phyloP scores from a whole-genome alignment of 2,113 vertebrate species.

The Chrysochloris asiatica region DNA sequence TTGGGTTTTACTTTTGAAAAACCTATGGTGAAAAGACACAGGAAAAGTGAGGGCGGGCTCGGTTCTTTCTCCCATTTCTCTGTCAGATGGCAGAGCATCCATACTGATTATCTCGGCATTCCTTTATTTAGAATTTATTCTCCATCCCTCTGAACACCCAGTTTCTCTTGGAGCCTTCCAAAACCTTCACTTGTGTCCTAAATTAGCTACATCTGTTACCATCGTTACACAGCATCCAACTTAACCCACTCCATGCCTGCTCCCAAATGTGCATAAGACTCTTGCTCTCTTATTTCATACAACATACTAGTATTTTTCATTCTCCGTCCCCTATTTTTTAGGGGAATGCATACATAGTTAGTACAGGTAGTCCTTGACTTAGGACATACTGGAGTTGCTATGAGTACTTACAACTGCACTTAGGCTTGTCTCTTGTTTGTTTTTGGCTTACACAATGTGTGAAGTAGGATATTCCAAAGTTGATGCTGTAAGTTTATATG shows the following conservation, averaged over 20 bases:
- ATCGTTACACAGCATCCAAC: slow-evolving; percentile 69
- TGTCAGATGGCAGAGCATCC: slow-evolving; percentile 49
- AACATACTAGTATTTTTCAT: neutral
- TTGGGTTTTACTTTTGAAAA: slow-evolving; percentile 33
- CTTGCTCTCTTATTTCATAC: slow-evolving; percentile 17
- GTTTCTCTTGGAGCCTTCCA: slow-evolving; percentile 51
- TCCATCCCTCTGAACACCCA: slow-evolving; percentile 40
- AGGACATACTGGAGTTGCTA: neutral
- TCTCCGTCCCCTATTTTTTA: neutral
- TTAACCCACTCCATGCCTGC: slow-evolving; percentile 48
- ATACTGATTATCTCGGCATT: slow-evolving; percentile 32
- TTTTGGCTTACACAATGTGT: neutral
- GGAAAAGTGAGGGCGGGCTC: neutral
- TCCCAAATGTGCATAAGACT: neutral
- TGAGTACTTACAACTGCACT: neutral
- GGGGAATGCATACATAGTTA: neutral
- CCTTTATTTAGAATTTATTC: slow-evolving; percentile 72
- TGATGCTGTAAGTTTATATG: neutral
- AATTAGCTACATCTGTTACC: slow-evolving; percentile 79
- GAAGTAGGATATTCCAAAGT: neutral
- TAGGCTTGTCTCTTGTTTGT: neutral
- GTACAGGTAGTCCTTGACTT: neutral
- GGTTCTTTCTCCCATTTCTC: neutral
- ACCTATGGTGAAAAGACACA: slow-evolving; percentile 19
- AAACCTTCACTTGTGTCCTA: slow-evolving; percentile 61